Conservation (phyloP, 1,140 invertebrate genomes). For the Zelostemma sp. region DNA sequence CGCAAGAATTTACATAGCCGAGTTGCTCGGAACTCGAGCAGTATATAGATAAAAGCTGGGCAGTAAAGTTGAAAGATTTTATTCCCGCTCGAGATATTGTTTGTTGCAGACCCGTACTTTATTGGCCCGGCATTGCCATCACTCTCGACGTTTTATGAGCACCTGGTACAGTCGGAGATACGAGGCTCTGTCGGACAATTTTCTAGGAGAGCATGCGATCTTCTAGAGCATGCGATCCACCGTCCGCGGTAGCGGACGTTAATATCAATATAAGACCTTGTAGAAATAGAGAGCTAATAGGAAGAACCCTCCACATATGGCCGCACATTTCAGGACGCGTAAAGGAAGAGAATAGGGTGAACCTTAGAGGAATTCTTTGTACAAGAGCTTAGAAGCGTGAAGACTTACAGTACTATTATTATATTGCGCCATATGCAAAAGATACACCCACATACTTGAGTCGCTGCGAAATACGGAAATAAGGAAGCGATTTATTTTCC, state of each 20-base stretch:
- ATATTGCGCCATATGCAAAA: no score
- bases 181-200: conserved; percentile 43
- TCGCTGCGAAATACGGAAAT: no score
- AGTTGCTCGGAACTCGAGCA: neutral
- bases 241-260: conserved; percentile 52
- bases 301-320: conserved; percentile 54
- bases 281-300: conserved; percentile 57
- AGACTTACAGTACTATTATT: conserved; percentile 51
- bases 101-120: conserved; percentile 10
- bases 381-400: conserved; percentile 50
- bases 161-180: conserved; percentile 22
- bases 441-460: no score
- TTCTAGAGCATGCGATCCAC: no score
- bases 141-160: conserved; percentile 39
- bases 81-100: neutral
- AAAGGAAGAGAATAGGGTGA: conserved; percentile 34
- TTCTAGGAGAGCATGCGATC: no score
- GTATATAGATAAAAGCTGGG: neutral
- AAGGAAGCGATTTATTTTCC: no score
- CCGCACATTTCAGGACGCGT: conserved; percentile 21
- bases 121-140: conserved; percentile 38
- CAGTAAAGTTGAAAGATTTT: neutral
- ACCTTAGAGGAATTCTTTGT: conserved; percentile 44
- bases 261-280: conserved; percentile 61
- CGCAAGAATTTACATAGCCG: neutral